Percentiles rank a stretch among this genome's conserved stretches.
phyloP scores from a whole-genome alignment of 2,113 vertebrate species.

The Campylorhamphus procurvoides region DNA sequence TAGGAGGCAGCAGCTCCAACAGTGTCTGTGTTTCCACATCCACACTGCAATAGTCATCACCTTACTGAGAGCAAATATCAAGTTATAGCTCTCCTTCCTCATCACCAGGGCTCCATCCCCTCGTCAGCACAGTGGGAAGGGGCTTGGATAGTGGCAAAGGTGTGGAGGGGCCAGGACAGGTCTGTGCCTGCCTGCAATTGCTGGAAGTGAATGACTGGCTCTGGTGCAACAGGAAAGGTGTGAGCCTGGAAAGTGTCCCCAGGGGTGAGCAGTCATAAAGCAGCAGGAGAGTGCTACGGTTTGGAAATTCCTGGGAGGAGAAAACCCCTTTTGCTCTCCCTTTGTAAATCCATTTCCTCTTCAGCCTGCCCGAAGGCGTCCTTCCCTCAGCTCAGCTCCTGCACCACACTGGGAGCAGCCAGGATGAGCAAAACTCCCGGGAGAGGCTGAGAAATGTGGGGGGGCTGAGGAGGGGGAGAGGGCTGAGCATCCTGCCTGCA shows the following conservation, averaged over 20 bases:
- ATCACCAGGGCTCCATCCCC: not conserved
- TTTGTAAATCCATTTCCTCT: not conserved
- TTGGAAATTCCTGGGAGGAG: not conserved
- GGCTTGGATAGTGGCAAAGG: accelerated
- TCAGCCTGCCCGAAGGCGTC: not conserved
- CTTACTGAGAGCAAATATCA: accelerated
- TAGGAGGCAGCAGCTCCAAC: not conserved
- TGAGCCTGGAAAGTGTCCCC: not conserved
- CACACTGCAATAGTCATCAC: accelerated
- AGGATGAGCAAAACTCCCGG: accelerated
- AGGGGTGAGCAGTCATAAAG: not conserved
- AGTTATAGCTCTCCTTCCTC: accelerated
- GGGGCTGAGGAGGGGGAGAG: accelerated
- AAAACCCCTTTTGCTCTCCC: slow-evolving; percentile 1
- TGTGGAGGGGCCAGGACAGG: not conserved
- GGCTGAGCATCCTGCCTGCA: not conserved
- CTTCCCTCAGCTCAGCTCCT: not conserved
- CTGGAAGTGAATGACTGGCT: not conserved
- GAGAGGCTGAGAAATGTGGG: accelerated
- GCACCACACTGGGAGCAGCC: accelerated
- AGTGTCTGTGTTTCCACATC: not conserved
- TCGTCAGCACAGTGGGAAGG: accelerated
- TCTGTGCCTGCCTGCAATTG: not conserved
- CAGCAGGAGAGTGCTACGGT: not conserved
- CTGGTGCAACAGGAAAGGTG: not conserved